Evolutionary conservation across 2,888 invertebrate genomes (phyloP), one percentile per base, ranked within the genome.

Genomic region (Choristoneura rosaceana): DNA sequence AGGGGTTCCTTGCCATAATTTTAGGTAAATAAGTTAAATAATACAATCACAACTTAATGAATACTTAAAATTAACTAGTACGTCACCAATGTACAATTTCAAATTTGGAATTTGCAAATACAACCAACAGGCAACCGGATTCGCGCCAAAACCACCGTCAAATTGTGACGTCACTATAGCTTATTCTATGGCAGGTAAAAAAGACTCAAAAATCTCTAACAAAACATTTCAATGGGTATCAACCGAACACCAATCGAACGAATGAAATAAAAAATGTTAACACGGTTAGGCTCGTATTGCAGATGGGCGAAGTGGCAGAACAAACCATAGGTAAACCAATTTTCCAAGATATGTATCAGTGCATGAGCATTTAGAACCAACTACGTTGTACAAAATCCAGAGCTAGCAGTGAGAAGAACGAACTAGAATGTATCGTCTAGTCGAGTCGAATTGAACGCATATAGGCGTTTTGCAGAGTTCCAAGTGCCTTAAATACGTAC

Each of bases 181-280:
- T 93, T 93, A 93, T 88, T 85, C 93, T 92, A 93, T 92, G 93
- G 93, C 92, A 92, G 90, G 90, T 92, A 93, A 93, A 93, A 93
- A 84, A 80, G 84, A 82, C 78, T 92, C 90, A 90, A 93, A 93
- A 93, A 92, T 82, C 75, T 81, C 83, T 86, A 84, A 84, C 87
- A 89, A 91, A 88, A 88, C 82, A 88, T 82, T 86, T 85, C 83
- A 85, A 86, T 86, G 89, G 55, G 55, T 55, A 84, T 84, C 88
- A 88, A 78, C 84, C 80, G n/a, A n/a, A n/a, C 82, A 85, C 80
- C 81, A 85, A 86, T 86, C 78, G 82, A 87, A 87, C 86, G 87
- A 87, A 86, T 84, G 79, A 80, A 80, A 80, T 86, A 85, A 86
- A 87, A 34, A 87, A 84, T 75, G 75, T 78, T 4, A 52, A 61